Evolutionary conservation across 1,140 invertebrate species (phyloP), one percentile per base, ranked within the genome.

Genomic region (Euwallacea similis): DNA sequence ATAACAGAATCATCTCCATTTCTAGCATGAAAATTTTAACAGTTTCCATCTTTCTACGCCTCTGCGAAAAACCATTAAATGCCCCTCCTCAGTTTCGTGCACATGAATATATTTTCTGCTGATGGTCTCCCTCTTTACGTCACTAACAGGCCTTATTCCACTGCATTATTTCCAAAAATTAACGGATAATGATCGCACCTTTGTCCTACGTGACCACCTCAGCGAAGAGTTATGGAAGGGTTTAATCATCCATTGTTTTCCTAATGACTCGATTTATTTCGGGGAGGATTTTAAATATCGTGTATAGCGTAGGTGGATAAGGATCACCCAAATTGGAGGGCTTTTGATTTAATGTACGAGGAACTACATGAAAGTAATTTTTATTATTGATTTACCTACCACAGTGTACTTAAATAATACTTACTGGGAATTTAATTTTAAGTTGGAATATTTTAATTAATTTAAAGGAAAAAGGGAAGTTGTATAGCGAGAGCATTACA

Each of bases 141-240:
- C 68, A 69, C 46, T 69, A 62, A 62, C 68, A 69, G 59, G 46
- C 62, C 68, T 69, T 69, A 69, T 69, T 69, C 58, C 60, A 42
- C 33, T 63, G 61, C 68, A 69, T 69, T 69, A 69, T 69, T 69
- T 69, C 68, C 59, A 69, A 69, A 69, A 69, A 69, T 69, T 62
- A 69, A 55, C 56, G 66, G 56, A 60, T 69, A 69, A 69, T 69
- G 68, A 54, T 44, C 21, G 33, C 54, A 66, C 66, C 66, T 69
- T 55, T 54, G 59, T 58, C 15, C 16, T 58, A 59, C 58, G 68
- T 54, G 55, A 56, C 43, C 66, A 21, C 16, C 41, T 21, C 33
- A 61, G 59, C 15, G 68, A 46, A 42, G 66, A 42, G 42, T 42
- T 50, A 62, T 44, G 43, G 61, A 62, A 62, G 59, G 59, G 63